A percentile compares a stretch with the other conserved stretches of the same genome.
phyloP scores from a whole-genome alignment of 2,113 vertebrate genomes.

The Clarias magur region DNA sequence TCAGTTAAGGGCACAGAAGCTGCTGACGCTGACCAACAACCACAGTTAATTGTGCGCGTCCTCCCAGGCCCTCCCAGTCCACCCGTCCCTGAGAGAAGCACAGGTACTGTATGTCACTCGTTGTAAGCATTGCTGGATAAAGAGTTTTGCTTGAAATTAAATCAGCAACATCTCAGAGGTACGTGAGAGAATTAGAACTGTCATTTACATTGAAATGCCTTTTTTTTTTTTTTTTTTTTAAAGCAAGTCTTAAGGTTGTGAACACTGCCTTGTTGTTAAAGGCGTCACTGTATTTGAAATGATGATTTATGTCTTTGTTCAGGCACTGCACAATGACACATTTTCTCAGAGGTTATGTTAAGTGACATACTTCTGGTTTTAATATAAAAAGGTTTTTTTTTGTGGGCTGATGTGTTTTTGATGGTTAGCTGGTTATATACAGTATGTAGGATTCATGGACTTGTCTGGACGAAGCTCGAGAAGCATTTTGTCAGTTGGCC shows the following conservation, averaged over 20 bases:
- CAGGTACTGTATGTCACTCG: constrained; percentile 60
- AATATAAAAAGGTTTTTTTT: background rate
- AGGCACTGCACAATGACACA: constrained; percentile 44
- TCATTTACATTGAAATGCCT: constrained; percentile 53
- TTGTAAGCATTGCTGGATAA: constrained; percentile 52
- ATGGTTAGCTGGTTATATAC: constrained; percentile 14
- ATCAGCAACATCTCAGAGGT: constrained; percentile 48
- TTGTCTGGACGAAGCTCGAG: background rate
- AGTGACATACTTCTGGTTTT: constrained; percentile 24
- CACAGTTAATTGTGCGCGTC: constrained; percentile 65
- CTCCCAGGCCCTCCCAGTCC: constrained; percentile 50
- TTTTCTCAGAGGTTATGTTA: constrained; percentile 38
- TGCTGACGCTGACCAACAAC: constrained; percentile 65
- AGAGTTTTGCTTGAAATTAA: constrained; percentile 56
- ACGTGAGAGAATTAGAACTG: constrained; percentile 50
- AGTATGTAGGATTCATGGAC: constrained; percentile 16
- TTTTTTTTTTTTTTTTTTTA: constrained; percentile 33
- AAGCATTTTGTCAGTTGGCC: constrained; percentile 3
- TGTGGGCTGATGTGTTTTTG: constrained; percentile 18
- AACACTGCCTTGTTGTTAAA: constrained; percentile 58
- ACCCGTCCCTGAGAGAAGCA: constrained; percentile 66
- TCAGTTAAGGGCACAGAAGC: constrained; percentile 61
- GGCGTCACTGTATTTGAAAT: constrained; percentile 50
- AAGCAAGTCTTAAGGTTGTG: constrained; percentile 44
- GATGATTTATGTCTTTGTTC: constrained; percentile 28